Evolutionary conservation across 2,797 vertebrate species (phyloP).

Genomic region (Oreochromis grahami): DNA sequence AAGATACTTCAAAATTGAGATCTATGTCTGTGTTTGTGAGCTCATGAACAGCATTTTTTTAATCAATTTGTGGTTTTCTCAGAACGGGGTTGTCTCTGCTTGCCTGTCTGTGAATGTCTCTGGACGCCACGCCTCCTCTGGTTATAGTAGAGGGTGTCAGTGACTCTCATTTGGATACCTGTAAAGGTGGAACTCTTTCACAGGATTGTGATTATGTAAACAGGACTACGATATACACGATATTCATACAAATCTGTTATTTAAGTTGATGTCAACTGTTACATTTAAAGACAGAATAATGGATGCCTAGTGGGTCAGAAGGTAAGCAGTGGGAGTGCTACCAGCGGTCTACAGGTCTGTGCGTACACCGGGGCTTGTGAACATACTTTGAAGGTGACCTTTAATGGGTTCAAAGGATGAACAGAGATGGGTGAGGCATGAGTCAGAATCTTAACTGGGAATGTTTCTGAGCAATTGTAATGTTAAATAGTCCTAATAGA

Average conservation of each 20-base stretch:
- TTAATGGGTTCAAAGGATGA: conserved; percentile 40
- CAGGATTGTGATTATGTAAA: neutral
- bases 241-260: neutral
- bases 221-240: neutral
- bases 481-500: neutral
- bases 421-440: neutral
- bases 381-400: conserved; percentile 49
- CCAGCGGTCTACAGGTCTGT: neutral
- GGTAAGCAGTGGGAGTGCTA: neutral
- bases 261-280: neutral
- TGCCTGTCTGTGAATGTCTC: neutral
- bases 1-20: neutral
- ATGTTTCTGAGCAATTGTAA: neutral
- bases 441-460: neutral
- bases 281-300: neutral
- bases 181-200: neutral
- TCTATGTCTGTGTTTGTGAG: neutral
- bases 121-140: accelerated
- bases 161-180: neutral
- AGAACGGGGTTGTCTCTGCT: neutral
- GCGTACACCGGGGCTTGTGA: neutral
- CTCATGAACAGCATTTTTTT: neutral
- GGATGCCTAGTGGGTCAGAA: neutral
- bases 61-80: neutral
- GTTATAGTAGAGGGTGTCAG: neutral